A percentile compares a stretch with the other conserved stretches of the same genome.
Evolutionary conservation across 2,888 invertebrate genomes (phyloP).

Genomic region (Serripes groenlandicus): DNA sequence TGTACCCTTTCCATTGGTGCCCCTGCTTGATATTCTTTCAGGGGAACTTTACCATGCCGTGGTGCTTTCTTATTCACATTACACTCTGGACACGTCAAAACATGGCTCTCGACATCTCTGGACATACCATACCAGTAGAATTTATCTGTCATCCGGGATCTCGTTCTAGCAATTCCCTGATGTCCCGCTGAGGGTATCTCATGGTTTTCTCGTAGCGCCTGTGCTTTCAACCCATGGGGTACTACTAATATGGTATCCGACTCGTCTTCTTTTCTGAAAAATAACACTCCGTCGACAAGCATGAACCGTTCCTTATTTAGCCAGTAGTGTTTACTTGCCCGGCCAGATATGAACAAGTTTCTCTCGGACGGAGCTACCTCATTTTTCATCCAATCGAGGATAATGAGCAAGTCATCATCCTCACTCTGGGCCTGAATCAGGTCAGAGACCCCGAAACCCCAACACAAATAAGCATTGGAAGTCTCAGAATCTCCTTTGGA

Average conservation of each 20-base stretch:
- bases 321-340: slow-evolving; percentile 24
- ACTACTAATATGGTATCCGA: neutral
- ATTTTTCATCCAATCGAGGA: neutral
- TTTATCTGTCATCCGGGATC: slow-evolving; percentile 20
- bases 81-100: slow-evolving; percentile 24
- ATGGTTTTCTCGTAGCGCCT: neutral
- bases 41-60: slow-evolving; percentile 10
- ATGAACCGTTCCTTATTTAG: slow-evolving; percentile 20
- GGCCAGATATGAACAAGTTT: neutral
- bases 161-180: slow-evolving; percentile 42
- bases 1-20: slow-evolving; percentile 43
- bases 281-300: slow-evolving; percentile 5
- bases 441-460: neutral
- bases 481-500: no score
- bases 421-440: neutral
- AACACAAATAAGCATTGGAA: no score
- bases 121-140: slow-evolving; percentile 30
- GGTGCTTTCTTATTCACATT: slow-evolving; percentile 28
- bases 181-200: slow-evolving; percentile 41
- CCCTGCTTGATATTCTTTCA: slow-evolving; percentile 93
- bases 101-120: slow-evolving; percentile 21
- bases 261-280: neutral
- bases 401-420: slow-evolving; percentile 4
- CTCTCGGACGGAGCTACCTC: neutral
- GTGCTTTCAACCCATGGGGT: neutral